These are phyloP conservation scores for Alectoris magna DNA, from an alignment of 2,797 vertebrate genomes.

Conservation along the genomic window DNA sequence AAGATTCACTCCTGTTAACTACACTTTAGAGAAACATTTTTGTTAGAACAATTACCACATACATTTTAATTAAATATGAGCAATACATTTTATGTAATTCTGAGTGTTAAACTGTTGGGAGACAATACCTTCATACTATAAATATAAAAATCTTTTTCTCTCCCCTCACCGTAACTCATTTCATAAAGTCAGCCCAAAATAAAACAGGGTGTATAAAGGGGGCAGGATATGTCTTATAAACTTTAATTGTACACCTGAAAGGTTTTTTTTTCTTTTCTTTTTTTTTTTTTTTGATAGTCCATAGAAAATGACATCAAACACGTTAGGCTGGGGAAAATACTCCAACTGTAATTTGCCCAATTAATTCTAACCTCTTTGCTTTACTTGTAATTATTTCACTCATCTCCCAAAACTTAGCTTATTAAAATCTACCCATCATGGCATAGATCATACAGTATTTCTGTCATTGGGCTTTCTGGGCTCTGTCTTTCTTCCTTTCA, in stretches of 20 bases:
- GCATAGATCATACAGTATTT: not conserved
- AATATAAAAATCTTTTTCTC: not conserved
- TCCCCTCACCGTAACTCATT: not conserved
- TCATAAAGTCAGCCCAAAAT: not conserved
- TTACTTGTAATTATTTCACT: constrained; percentile 2
- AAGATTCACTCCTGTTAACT: constrained; percentile 50
- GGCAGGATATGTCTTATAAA: not conserved
- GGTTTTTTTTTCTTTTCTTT: not conserved
- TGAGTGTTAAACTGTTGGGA: not conserved
- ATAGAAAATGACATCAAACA: not conserved
- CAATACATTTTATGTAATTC: constrained; percentile 27
- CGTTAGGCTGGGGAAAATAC: not conserved
- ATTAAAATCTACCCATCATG: not conserved
- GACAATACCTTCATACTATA: not conserved
- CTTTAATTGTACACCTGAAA: not conserved
- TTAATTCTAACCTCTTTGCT: constrained; percentile 37
- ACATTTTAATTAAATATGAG: constrained; percentile 59
- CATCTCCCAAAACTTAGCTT: not conserved
- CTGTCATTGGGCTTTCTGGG: not conserved
- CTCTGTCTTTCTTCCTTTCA: not conserved
- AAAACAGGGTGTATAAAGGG: not conserved
- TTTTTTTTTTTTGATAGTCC: not conserved
- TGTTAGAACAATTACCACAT: constrained; percentile 46
- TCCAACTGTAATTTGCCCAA: not conserved
- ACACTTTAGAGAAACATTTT: constrained; percentile 45